phyloP scores from a whole-genome alignment of 2,797 vertebrate genomes.

The Cyprinella venusta region DNA sequence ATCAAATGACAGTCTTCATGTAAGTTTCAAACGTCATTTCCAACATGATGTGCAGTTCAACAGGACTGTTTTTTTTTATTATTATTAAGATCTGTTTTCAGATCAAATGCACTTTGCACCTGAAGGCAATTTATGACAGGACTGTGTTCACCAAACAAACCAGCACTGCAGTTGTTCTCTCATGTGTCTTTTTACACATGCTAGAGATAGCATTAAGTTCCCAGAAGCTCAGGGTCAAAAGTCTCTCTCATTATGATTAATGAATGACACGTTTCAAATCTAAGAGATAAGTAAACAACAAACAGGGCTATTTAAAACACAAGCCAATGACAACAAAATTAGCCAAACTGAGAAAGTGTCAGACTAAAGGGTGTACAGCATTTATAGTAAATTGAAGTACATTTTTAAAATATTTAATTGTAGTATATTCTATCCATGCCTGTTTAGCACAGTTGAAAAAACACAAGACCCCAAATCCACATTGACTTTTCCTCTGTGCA shows the following conservation, averaged over 20 bases:
- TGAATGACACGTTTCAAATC: constrained; percentile 14
- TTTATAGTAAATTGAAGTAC: too few species aligned
- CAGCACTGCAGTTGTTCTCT: neutral
- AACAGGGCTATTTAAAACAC: neutral
- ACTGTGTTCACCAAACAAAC: neutral
- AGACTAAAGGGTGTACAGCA: neutral
- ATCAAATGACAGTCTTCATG: neutral
- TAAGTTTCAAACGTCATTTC: neutral
- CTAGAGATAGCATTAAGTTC: constrained; percentile 4
- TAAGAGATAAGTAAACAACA: constrained; percentile 21
- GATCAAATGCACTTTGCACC: constrained; percentile 22
- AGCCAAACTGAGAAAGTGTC: neutral
- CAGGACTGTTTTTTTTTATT: neutral
- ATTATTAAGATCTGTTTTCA: neutral
- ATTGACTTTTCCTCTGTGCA: constrained; percentile 27
- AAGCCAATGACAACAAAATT: neutral
- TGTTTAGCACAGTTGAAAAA: neutral
- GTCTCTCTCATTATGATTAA: constrained; percentile 19
- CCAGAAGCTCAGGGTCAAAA: constrained; percentile 33
- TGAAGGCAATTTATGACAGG: neutral
- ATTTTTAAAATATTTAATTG: neutral
- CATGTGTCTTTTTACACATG: neutral
- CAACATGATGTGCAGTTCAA: neutral
- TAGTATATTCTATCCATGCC: neutral
- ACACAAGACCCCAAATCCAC: neutral